Conservation (phyloP, 2,888 invertebrate genomes). For the Rhogogaster chlorosoma region DNA sequence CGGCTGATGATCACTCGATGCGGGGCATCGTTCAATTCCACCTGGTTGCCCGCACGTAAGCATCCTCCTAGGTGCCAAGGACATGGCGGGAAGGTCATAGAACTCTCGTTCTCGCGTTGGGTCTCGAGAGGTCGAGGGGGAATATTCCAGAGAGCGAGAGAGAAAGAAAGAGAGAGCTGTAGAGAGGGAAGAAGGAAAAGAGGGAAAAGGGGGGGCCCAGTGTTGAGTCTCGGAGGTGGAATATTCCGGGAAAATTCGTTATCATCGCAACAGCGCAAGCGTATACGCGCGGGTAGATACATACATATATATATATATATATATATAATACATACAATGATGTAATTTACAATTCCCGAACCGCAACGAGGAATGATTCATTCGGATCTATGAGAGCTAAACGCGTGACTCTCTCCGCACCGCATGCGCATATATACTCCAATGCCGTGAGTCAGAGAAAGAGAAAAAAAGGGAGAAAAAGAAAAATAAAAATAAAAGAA, state of each 20-base stretch:
- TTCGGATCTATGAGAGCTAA: background rate
- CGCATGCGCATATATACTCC: background rate
- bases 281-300: background rate
- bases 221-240: background rate
- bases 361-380: background rate
- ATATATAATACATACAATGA: background rate
- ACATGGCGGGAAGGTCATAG: conserved; percentile 73
- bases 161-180: too few relatives aligned
- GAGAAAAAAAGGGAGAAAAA: background rate
- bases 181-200: background rate
- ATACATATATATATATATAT: background rate
- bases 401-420: background rate
- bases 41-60: conserved; percentile 45
- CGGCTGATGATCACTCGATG: background rate
- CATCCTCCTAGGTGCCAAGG: conserved; percentile 64
- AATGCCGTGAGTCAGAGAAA: background rate
- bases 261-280: background rate
- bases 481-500: background rate
- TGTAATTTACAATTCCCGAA: conserved; percentile 3
- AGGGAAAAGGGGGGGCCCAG: conserved; percentile 42
- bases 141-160: conserved; percentile 56
- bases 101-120: conserved; percentile 60
- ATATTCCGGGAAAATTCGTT: conserved; percentile 16
- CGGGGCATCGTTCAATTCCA: conserved; percentile 31
- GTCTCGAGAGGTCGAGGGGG: conserved; percentile 58